Base-by-base conservation (phyloP, 2,888 invertebrate genomes). In the Gasteruption jaculator region DNA sequence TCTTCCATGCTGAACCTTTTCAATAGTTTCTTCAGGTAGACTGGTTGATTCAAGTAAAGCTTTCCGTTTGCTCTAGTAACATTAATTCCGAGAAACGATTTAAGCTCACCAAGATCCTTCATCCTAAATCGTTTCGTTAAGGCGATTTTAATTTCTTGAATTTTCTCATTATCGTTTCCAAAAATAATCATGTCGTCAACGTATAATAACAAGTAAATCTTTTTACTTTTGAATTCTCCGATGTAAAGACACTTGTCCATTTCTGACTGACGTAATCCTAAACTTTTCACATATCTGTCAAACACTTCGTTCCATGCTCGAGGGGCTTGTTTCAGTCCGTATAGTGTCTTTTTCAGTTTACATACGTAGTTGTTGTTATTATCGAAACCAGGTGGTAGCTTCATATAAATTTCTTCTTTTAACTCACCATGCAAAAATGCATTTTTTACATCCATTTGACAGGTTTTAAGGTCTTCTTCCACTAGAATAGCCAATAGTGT, bases 281-380 rank as follows among this genome's bases (percentile, higher is more conserved):
- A 10, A 15, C 41, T 29, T 29, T 27, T 43, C 12, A 58, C 29
- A 37, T 49, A 56, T 11, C 38, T 35, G 24, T 54, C 35, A 36
- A 57, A 49, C 11, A 31, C 45, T 35, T 50, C 36, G 32, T 62
- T 56, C 60, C 60, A 64, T 12, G 45, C 47, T 44, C 53, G 31
- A 20, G 55, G 57, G 12, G 59, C 52, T 45, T 60, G 60, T 38
- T 59, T 61, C 1, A 59, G 41, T 3, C 63, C 63, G 47, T 63
- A 62, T n/a, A 63, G 42, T 3, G 46, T 15, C 42, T 58, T 58
- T 6, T 52, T 46, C 4, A 60, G 31, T 45, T 55, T 58, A 20
- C 52, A 52, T 1, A 59, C 54, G 4, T 33, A 31, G 26, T 44
- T 21, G 44, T 30, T 18, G 21, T 14, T 31, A 7, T 16, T 22